Base-by-base conservation (phyloP, 2,113 vertebrate species). In the Ochotona curzoniae region DNA sequence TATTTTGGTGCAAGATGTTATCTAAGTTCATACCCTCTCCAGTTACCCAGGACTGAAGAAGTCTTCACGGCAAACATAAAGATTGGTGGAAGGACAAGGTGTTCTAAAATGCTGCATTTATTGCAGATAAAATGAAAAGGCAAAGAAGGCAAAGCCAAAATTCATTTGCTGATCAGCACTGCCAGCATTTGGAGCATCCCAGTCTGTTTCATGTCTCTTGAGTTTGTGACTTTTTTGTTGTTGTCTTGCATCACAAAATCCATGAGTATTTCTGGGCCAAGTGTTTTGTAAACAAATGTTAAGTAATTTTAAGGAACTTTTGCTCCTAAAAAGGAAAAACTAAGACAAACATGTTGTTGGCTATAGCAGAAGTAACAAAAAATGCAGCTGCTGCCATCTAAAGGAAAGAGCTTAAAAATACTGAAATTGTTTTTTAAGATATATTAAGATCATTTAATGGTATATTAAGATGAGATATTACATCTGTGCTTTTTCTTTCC, bases 301-400 rank as follows among this genome's bases (percentile, higher is more conserved):
- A 83, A 70, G 2, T 6, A 57, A 73, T 81, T 71, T 75, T 75
- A 70, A 90, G 57, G 61, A 54, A 11, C 23, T 11, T 70, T 70
- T 93, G 66, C 73, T 47, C 51, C n/a, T 32, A 30, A 80, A 85
- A 93, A 95, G 35, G 26, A 87, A 82, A 95, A 44, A 83, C 66
- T 30, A 70, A 93, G 47, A 76, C 13, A 82, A 66, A 28, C 21
- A 7, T 57, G 4, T 44, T 63, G 14, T 26, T 93, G 47, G 83
- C 47, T 4, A 60, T 87, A 13, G 35, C 54, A 25, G 21, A 80
- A 44, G 2, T 25, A 15, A 26, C 14, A 76, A 38, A 85, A 7
- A 54, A 35, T 28, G 69, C 4, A n/a, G 15, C n/a, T 95, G 78
- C 82, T 80, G 79, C 90, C 94, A 86, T 64, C 96, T 94, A 92